Base-by-base conservation (phyloP, 1,140 invertebrate species). In the Listronotus bonariensis region DNA sequence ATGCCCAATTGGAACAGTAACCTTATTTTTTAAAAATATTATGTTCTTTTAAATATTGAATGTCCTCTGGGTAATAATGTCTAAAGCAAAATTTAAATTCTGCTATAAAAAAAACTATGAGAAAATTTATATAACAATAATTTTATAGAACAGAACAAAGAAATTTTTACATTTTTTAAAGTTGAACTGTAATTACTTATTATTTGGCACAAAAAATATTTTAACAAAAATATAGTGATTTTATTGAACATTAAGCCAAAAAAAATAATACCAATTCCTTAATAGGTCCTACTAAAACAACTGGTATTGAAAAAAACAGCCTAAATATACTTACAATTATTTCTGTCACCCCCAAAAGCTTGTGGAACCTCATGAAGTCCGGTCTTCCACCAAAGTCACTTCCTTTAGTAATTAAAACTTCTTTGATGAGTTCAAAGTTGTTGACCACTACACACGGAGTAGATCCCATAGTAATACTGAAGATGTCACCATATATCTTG, bases 361-460 rank as follows among this genome's bases (percentile, higher is more conserved):
- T 82, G 70, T 90, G 84, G 77, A 87, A 91, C 38, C 92, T 80
- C 32, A 89, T 72, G 76, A 93, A 94, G 75, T 93, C 86, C 0
- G 92, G 92, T 34, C 92, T 80, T 6, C 90, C 89, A 3, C 89
- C 90, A 77, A 95, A 93, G 67, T 87, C 85, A 58, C 86, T 87
- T 38, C 90, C 90, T 77, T 92, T 92, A 61, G 87, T 85, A 72
- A 93, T 88, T 12, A 95, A 82, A 14, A 94, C 90, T 76, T 92
- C 89, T 63, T 87, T 86, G 67, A 94, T 89, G 11, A 87, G 75
- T 3, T 85, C 81, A 70, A 89, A 85, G 68, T 86, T 90, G 74
- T 89, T 93, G 17, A 94, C 87, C 11, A 95, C 86, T 5, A 93
- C 79, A 73, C 90, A 92, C 15, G 85, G 84, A 0, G 83, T 82